phyloP scores from a whole-genome alignment of 2,888 invertebrate genomes.

The Priocnemis perturbator region DNA sequence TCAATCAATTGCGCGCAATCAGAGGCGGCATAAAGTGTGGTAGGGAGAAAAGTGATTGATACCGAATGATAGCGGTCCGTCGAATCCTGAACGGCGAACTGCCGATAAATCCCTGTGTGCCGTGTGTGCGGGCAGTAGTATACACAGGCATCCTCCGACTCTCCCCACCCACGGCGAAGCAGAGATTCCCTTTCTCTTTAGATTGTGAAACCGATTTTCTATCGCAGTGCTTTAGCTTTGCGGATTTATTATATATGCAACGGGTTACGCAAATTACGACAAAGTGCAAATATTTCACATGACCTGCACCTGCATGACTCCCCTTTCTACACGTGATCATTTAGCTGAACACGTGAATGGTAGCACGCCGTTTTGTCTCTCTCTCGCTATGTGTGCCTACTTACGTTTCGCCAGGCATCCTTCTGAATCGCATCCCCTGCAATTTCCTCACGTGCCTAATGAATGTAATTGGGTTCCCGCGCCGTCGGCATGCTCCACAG shows the following conservation, averaged over 20 bases:
- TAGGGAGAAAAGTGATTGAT: too few relatives aligned
- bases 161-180: conserved; percentile 46
- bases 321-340: conserved; percentile 57
- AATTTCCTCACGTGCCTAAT: conserved; percentile 7
- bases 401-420: conserved; percentile 2
- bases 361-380: conserved; percentile 28
- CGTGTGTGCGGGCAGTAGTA: not conserved
- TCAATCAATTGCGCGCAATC: too few relatives aligned
- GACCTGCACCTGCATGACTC: conserved; percentile 68
- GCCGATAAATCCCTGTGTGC: not conserved
- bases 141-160: conserved; percentile 13
- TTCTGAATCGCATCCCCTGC: conserved; percentile 3
- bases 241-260: conserved; percentile 70
- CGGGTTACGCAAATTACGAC: conserved; percentile 71
- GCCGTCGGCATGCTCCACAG: too few relatives aligned
- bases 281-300: conserved; percentile 73
- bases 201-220: conserved; percentile 70
- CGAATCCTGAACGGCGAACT: conserved; percentile 21
- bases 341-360: conserved; percentile 52
- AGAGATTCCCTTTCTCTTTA: conserved; percentile 71
- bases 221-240: conserved; percentile 57
- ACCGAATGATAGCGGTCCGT: not conserved
- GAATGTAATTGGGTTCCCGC: not conserved
- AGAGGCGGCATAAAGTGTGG: too few relatives aligned
- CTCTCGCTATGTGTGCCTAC: not conserved